phyloP scores from a whole-genome alignment of 2,113 vertebrate genomes.

The Petrocephalus zakoni region DNA sequence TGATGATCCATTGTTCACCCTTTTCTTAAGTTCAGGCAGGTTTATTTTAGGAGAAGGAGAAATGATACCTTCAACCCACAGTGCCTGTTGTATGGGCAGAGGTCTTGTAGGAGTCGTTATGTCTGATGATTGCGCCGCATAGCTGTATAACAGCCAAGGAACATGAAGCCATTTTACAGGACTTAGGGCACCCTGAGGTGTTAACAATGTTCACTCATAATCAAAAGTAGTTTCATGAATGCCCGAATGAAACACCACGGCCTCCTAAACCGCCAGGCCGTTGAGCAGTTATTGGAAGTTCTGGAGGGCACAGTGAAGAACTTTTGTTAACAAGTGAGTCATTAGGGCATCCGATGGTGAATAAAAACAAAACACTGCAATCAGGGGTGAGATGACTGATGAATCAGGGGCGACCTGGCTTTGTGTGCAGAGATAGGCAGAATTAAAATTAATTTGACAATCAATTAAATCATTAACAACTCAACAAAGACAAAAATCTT shows the following conservation, averaged over 20 bases:
- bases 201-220: not conserved
- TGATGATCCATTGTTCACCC: not conserved
- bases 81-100: not conserved
- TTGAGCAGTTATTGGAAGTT: not conserved
- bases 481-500: not conserved
- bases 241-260: not conserved
- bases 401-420: not conserved
- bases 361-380: not conserved
- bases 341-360: too few relatives aligned
- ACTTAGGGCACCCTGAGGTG: not conserved
- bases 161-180: not conserved
- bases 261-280: not conserved
- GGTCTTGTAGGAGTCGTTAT: not conserved
- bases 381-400: not conserved
- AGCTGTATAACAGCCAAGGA: not conserved
- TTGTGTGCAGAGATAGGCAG: not conserved
- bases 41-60: not conserved
- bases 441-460: not conserved
- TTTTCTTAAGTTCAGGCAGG: not conserved
- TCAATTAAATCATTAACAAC: not conserved
- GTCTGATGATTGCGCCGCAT: not conserved
- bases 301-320: not conserved
- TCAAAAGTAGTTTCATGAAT: not conserved
- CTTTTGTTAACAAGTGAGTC: not conserved
- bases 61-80: not conserved